Percentiles rank a stretch among this genome's conserved stretches.
These are phyloP conservation scores for Drosophila robusta DNA, from an alignment of 2,888 invertebrate genomes.

Conservation along the genomic window DNA sequence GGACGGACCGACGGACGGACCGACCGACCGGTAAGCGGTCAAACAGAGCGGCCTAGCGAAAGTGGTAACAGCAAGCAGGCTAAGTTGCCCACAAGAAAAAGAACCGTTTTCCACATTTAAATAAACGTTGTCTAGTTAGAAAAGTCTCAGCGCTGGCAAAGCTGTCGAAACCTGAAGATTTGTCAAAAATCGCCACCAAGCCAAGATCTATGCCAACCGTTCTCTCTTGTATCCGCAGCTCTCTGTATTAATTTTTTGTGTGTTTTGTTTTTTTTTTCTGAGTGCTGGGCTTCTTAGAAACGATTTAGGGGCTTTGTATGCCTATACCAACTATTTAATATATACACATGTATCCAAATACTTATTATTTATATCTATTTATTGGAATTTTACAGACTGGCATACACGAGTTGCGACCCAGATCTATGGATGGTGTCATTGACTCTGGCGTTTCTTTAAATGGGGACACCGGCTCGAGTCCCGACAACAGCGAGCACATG, in stretches of 20 bases:
- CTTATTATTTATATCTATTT: background rate
- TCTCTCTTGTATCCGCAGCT: conserved; percentile 18
- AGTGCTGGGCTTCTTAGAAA: conserved; percentile 9
- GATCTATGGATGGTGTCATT: conserved; percentile 84
- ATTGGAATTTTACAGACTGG: conserved; percentile 76
- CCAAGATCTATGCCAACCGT: conserved; percentile 63
- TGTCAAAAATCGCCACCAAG: conserved; percentile 26
- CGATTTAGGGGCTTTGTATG: background rate
- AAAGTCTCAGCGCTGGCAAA: conserved; percentile 29
- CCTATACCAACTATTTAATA: background rate
- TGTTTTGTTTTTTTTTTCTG: conserved; percentile 1
- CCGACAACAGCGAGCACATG: conserved; percentile 80
- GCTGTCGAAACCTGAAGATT: conserved; percentile 34
- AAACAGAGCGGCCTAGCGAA: conserved; percentile 28
- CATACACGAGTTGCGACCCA: conserved; percentile 83
- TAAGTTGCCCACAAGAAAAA: conserved; percentile 44
- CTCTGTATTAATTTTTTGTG: background rate
- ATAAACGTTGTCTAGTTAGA: conserved; percentile 60
- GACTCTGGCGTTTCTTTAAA: conserved; percentile 84
- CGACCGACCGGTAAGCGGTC: conserved; percentile 19
- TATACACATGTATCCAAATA: background rate
- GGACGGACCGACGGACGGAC: too few relatives aligned
- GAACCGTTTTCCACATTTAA: conserved; percentile 75
- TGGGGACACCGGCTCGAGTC: conserved; percentile 83
- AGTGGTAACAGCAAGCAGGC: conserved; percentile 42